A percentile compares a stretch with the other conserved stretches of the same genome.
phyloP scores from a whole-genome alignment of 2,113 vertebrate species.

The Antennarius striatus region DNA sequence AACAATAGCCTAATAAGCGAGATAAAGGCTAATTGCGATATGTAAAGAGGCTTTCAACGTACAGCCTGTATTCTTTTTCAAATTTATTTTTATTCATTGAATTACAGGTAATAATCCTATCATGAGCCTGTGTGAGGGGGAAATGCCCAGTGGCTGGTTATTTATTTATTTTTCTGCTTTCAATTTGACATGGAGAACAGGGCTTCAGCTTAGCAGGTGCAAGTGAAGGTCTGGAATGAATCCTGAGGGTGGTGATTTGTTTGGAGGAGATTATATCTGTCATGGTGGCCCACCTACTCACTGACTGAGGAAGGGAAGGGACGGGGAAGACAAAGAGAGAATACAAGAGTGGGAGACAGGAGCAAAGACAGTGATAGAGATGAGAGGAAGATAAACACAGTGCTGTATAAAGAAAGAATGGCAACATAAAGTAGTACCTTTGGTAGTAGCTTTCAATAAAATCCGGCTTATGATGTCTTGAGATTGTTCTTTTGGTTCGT shows the following conservation, averaged over 20 bases:
- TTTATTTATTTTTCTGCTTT: constrained; percentile 49
- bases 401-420: not conserved
- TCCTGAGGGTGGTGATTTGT: constrained; percentile 70
- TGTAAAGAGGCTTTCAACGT: constrained; percentile 69
- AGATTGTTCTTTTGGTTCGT: constrained; percentile 91
- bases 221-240: constrained; percentile 70
- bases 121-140: constrained; percentile 60
- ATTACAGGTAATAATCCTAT: constrained; percentile 74
- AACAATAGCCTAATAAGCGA: constrained; percentile 76
- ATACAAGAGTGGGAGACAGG: constrained; percentile 10
- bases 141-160: constrained; percentile 61
- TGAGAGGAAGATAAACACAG: constrained; percentile 24
- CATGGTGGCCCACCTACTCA: constrained; percentile 64
- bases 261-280: constrained; percentile 74
- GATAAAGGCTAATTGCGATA: constrained; percentile 76
- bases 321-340: constrained; percentile 14
- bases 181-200: constrained; percentile 48
- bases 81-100: constrained; percentile 59
- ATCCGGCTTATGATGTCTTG: constrained; percentile 87
- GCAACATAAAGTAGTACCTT: constrained; percentile 78
- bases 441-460: constrained; percentile 88
- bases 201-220: constrained; percentile 72
- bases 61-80: constrained; percentile 38
- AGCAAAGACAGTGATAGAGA: constrained; percentile 10
- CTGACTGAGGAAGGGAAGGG: constrained; percentile 31